Evolutionary conservation across 2,888 invertebrate species (phyloP).

Genomic region (Lepidochrysops patricia): DNA sequence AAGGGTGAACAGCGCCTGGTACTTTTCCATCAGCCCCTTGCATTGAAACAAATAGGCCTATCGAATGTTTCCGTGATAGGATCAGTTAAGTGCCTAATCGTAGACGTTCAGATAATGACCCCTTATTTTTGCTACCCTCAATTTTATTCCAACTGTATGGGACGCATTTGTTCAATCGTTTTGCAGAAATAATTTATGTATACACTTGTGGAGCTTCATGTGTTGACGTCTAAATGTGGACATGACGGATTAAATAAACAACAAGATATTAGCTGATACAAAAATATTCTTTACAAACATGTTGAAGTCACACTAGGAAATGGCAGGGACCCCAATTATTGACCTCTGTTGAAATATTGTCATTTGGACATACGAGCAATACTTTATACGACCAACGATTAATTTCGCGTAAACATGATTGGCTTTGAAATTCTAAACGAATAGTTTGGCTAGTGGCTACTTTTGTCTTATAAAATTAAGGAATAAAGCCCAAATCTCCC

Average conservation of each 20-base stretch:
- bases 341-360: constrained; percentile 4
- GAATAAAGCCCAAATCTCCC: too few relatives aligned
- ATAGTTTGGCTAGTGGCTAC: background rate
- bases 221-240: background rate
- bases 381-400: too few relatives aligned
- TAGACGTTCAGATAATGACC: background rate
- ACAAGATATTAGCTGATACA: background rate
- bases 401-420: background rate
- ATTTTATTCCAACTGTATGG: background rate
- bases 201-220: background rate
- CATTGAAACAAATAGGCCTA: background rate
- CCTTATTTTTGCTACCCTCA: background rate
- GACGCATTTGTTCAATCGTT: too few relatives aligned
- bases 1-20: background rate
- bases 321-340: background rate
- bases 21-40: background rate
- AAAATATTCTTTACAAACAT: background rate
- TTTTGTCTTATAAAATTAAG: too few relatives aligned
- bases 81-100: background rate
- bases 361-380: background rate
- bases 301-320: constrained; percentile 8
- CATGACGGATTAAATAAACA: background rate
- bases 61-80: background rate
- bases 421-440: background rate
- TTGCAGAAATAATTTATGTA: background rate